phyloP scores from a whole-genome alignment of 2,113 vertebrate species.

The Galbula dea region DNA sequence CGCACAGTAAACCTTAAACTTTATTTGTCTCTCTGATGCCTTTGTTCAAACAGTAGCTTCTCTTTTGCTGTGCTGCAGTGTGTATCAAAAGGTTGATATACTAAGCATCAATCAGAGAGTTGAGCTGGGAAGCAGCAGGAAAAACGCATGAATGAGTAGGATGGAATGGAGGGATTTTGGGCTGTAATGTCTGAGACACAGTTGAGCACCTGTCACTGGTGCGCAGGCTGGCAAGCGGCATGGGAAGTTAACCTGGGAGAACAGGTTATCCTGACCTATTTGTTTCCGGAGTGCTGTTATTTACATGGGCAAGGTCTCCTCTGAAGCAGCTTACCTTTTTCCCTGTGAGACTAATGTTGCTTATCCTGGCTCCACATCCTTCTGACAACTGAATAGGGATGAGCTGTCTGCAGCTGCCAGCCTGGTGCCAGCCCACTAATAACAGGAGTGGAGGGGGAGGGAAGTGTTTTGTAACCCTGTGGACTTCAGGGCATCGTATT shows the following conservation, averaged over 20 bases:
- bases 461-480: not conserved
- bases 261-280: not conserved
- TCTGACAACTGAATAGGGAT: not conserved
- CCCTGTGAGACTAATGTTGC: not conserved
- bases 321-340: not conserved
- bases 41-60: not conserved
- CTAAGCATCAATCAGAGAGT: not conserved
- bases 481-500: not conserved
- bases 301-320: not conserved
- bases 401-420: not conserved
- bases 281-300: not conserved
- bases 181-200: not conserved
- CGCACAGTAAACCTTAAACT: rapidly evolving
- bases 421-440: not conserved
- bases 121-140: not conserved
- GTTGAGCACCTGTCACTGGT: not conserved
- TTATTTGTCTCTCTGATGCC: rapidly evolving
- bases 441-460: not conserved
- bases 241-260: not conserved
- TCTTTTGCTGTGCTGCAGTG: not conserved
- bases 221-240: not conserved
- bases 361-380: not conserved
- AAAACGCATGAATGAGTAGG: not conserved
- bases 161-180: not conserved
- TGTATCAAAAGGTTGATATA: rapidly evolving